phyloP scores from a whole-genome alignment of 2,113 vertebrate genomes.

The Anseranas semipalmata region DNA sequence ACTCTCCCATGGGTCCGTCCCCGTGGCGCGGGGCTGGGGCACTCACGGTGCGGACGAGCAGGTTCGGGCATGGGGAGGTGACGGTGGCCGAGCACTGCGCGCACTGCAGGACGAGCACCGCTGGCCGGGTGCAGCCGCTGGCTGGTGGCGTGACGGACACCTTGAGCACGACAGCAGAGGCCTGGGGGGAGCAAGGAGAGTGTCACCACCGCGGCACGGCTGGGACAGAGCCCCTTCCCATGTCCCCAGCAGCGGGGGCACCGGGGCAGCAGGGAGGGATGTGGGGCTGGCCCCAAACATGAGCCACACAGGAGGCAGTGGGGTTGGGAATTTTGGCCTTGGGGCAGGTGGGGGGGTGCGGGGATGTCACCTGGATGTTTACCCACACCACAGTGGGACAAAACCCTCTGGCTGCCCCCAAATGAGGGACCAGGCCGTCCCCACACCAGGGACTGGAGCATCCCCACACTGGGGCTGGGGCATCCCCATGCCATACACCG shows the following conservation, averaged over 20 bases:
- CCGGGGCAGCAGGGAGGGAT: background rate
- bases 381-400: fast-evolving
- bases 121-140: background rate
- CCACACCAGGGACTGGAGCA: background rate
- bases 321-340: background rate
- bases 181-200: background rate
- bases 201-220: fast-evolving
- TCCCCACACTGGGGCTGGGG: background rate
- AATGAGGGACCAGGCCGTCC: background rate
- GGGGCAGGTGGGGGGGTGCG: background rate
- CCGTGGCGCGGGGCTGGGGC: fast-evolving
- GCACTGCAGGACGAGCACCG: conserved; percentile 2
- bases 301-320: background rate
- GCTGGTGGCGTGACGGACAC: background rate
- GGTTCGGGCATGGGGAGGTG: background rate
- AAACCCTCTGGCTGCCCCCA: background rate
- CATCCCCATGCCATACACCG: background rate
- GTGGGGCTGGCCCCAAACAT: fast-evolving
- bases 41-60: background rate
- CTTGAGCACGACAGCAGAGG: background rate
- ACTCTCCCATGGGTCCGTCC: background rate
- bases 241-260: background rate
- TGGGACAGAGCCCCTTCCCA: background rate
- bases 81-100: background rate
- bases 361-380: background rate